Evolutionary conservation across 2,113 vertebrate genomes (phyloP).

Genomic region (Etheostoma spectabile): DNA sequence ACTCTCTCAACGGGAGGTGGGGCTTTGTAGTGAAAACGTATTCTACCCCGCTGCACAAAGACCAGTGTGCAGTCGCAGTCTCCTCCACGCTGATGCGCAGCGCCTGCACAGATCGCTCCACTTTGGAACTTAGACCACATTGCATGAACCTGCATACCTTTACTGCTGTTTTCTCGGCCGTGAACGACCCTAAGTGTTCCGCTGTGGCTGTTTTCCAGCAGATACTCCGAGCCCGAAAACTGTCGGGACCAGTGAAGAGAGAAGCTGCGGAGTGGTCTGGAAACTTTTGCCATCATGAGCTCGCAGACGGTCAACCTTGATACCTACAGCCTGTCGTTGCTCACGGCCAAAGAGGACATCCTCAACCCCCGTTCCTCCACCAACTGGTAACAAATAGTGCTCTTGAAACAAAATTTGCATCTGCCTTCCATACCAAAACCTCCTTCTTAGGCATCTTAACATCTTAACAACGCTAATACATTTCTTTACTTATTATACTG

Average conservation of each 20-base stretch:
- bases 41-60: slow-evolving; percentile 74
- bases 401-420: slow-evolving; percentile 5
- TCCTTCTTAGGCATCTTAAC: background rate
- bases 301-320: slow-evolving; percentile 85
- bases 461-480: no score
- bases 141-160: slow-evolving; percentile 63
- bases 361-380: slow-evolving; percentile 85
- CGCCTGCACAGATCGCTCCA: slow-evolving; percentile 54
- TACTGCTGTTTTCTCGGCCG: slow-evolving; percentile 25
- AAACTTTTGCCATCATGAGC: slow-evolving; percentile 77
- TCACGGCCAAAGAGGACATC: slow-evolving; percentile 89
- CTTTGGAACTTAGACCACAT: slow-evolving; percentile 37
- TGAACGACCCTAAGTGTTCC: slow-evolving; percentile 26
- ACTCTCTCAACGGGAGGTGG: slow-evolving; percentile 82
- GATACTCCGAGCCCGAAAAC: slow-evolving; percentile 51
- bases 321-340: slow-evolving; percentile 87
- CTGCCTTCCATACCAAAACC: background rate
- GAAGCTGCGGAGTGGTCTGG: slow-evolving; percentile 67
- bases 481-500: background rate
- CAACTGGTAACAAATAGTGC: slow-evolving; percentile 83
- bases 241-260: slow-evolving; percentile 63
- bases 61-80: slow-evolving; percentile 62
- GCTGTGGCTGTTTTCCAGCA: slow-evolving; percentile 52
- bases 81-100: slow-evolving; percentile 64
- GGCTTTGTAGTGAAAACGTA: slow-evolving; percentile 76